Percentiles rank a stretch among this genome's conserved stretches.
These are phyloP conservation scores for Oreocharis arfaki DNA, from an alignment of 2,113 vertebrate species.

Conservation along the genomic window DNA sequence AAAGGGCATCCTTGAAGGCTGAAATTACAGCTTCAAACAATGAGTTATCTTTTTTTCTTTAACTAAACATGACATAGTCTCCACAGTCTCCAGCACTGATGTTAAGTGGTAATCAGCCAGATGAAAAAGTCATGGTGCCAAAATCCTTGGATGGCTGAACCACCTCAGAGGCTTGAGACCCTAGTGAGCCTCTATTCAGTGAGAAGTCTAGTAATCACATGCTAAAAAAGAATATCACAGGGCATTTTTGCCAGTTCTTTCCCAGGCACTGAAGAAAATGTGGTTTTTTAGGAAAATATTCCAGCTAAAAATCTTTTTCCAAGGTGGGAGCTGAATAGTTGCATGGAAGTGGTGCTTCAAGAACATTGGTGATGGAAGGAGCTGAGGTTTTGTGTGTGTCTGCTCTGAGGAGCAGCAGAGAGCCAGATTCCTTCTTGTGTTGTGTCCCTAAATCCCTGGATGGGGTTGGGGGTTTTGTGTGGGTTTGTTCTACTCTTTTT, in stretches of 20 bases:
- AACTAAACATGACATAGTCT: background rate
- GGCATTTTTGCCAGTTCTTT: background rate
- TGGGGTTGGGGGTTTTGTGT: background rate
- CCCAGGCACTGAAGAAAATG: background rate
- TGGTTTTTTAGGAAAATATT: background rate
- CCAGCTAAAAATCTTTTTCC: background rate
- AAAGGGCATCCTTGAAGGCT: background rate
- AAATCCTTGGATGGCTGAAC: background rate
- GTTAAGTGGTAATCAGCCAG: background rate
- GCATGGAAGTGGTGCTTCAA: background rate
- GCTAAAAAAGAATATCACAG: background rate
- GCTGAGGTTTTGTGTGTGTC: background rate
- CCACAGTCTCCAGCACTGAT: background rate
- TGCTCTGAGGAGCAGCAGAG: background rate
- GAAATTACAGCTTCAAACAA: background rate
- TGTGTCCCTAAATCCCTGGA: background rate
- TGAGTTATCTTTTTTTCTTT: background rate
- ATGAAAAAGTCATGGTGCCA: background rate
- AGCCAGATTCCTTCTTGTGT: background rate
- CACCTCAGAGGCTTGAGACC: background rate
- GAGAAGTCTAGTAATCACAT: background rate
- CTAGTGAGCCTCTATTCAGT: background rate
- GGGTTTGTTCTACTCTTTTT: background rate
- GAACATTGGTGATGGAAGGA: background rate
- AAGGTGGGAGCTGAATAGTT: background rate